Evolutionary conservation across 30 jellyfish, hydroid and myxozoan species (phyloP).

Genomic region (Turritopsis dohrnii): DNA sequence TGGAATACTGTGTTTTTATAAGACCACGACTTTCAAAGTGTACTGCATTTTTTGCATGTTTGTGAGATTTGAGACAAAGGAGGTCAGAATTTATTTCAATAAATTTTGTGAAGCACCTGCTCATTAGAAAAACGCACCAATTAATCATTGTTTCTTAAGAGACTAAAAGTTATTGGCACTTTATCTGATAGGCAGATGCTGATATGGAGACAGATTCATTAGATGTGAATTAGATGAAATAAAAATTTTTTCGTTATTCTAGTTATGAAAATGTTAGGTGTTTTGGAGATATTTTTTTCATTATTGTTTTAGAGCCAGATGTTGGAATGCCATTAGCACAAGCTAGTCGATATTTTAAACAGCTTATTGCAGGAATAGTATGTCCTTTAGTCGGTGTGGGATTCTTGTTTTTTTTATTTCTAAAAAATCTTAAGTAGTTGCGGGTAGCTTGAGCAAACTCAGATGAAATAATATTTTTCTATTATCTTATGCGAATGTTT

Average conservation of each 20-base stretch:
- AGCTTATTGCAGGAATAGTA: conserved; percentile 71
- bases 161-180: background rate
- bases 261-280: no score
- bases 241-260: no score
- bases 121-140: background rate
- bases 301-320: conserved; percentile 71
- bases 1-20: no score
- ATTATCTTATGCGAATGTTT: background rate
- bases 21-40: no score
- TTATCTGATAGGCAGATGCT: background rate
- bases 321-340: conserved; percentile 82
- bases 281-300: background rate
- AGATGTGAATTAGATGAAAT: background rate
- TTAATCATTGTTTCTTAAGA: background rate
- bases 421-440: background rate
- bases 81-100: no score
- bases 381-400: no score
- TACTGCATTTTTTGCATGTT: no score
- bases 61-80: no score
- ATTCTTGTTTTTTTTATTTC: background rate
- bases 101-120: background rate
- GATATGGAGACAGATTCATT: background rate
- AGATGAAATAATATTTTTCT: background rate
- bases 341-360: conserved; percentile 76
- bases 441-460: background rate